Base-by-base conservation (phyloP, 2,113 vertebrate species). In the Nestor notabilis region DNA sequence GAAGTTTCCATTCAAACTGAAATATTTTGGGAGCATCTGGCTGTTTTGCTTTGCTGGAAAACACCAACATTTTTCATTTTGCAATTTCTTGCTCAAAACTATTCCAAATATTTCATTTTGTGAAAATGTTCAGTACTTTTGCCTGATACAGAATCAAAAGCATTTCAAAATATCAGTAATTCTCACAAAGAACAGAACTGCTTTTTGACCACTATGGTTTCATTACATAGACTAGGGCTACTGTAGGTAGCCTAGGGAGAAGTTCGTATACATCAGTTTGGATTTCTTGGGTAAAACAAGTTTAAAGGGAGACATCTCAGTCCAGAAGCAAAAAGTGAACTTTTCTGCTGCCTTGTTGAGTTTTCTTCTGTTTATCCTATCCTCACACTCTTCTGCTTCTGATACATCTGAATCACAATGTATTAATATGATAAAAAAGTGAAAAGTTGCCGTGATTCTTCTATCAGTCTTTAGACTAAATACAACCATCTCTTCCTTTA, bases 391-490 rank as follows among this genome's bases (percentile, higher is more conserved):
- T 29, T 10, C 13, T 81, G n/a, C 24, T 79, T 94, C 93, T 94
- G 61, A 89, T 93, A 91, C 58, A 90, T 95, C 64, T 79, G 90
- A 93, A 95, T 75, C 61, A 83, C 55, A 55, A 13, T 19, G 31
- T 70, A 25, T 80, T 91, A 39, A 41, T 10, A 9, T 44, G 63
- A 35, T 28, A 87, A 58, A 58, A 58, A 58, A 58, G 47, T 85
- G 37, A 60, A 61, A 78, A 86, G 18, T 63, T 50, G 52, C 0
- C 56, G 35, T 72, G 53, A 70, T 70, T 90, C 46, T 74, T 77
- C 35, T n/a, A 5, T 60, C 43, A 41, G 33, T 49, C 50, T 31
- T 76, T 63, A 60, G 23, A 78, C 33, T 71, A 82, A 84, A 71
- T 66, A 46, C 25, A 76, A 47, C 14, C 17, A 39, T 56, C 3